phyloP scores from a whole-genome alignment of 2,113 vertebrate species.

The Oreochromis niloticus region DNA sequence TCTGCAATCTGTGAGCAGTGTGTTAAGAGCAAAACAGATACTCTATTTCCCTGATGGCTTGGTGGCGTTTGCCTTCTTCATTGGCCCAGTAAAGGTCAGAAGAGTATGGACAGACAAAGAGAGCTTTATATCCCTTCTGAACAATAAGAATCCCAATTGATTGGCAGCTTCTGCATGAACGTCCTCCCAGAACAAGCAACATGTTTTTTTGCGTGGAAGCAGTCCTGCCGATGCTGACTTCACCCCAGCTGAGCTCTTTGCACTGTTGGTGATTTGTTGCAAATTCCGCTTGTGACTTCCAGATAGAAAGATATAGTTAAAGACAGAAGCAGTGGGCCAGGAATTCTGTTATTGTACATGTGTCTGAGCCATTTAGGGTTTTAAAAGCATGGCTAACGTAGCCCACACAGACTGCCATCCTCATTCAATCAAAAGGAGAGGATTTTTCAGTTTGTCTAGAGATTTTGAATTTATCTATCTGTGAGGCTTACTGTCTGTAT shows the following conservation, averaged over 20 bases:
- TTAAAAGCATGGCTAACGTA: not conserved
- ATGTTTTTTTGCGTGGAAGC: not conserved
- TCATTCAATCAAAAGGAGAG: not conserved
- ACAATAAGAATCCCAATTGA: slow-evolving; percentile 36
- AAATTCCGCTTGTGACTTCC: slow-evolving; percentile 4
- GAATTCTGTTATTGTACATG: not conserved
- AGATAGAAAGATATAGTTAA: not conserved
- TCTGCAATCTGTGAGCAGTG: slow-evolving; percentile 54
- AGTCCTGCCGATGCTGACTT: not conserved
- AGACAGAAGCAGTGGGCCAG: not conserved
- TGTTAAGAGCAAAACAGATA: slow-evolving; percentile 55
- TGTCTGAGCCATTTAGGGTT: not conserved
- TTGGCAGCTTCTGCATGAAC: slow-evolving; percentile 10
- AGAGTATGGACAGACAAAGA: slow-evolving; percentile 16
- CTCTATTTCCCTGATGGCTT: slow-evolving; percentile 16
- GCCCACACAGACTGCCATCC: not conserved
- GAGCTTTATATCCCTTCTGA: slow-evolving; percentile 22
- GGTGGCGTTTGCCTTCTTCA: slow-evolving; percentile 17
- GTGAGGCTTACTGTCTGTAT: not conserved
- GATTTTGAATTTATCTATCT: not conserved
- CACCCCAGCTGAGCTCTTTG: slow-evolving; percentile 18
- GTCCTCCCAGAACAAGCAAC: not conserved
- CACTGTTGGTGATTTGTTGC: not conserved
- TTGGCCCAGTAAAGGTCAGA: slow-evolving; percentile 40
- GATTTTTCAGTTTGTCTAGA: not conserved